phyloP scores from a whole-genome alignment of 2,888 invertebrate species.

The Dromius quadrimaculatus region DNA sequence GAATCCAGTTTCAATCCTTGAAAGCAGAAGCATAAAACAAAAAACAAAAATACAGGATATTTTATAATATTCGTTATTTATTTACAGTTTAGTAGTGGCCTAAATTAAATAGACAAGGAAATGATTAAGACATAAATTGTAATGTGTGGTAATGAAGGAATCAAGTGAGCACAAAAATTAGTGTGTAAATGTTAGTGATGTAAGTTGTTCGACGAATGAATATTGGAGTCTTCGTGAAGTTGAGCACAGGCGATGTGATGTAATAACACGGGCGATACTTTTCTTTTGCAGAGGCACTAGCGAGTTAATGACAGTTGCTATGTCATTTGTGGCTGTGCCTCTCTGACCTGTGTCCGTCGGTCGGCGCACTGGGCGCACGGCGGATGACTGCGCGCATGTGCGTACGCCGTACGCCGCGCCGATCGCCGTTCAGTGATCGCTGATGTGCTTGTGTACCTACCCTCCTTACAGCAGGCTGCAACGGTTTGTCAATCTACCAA shows the following conservation, averaged over 20 bases:
- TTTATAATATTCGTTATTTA: too few species aligned
- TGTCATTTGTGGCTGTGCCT: conserved; percentile 66
- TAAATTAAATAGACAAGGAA: too few species aligned
- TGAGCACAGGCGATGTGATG: conserved; percentile 55
- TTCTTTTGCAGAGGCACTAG: conserved; percentile 68
- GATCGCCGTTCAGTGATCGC: conserved; percentile 36
- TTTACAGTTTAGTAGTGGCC: too few species aligned
- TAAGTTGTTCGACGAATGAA: conserved; percentile 23
- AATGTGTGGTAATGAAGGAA: conserved; percentile 32
- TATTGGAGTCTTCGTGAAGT: not conserved
- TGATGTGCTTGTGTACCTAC: conserved; percentile 35
- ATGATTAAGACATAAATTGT: too few species aligned
- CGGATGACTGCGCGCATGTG: conserved; percentile 47
- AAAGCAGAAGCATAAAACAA: too few species aligned
- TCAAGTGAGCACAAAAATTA: conserved; percentile 19
- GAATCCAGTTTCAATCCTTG: too few species aligned
- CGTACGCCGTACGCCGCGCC: conserved; percentile 37
- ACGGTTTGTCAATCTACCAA: conserved; percentile 30
- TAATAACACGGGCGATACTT: conserved; percentile 65
- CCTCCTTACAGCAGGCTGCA: conserved; percentile 33
- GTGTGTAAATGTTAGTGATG: conserved; percentile 20
- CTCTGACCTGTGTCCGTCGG: conserved; percentile 59
- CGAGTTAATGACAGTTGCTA: conserved; percentile 61
- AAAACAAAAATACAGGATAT: too few species aligned
- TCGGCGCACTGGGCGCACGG: conserved; percentile 53